A percentile compares a stretch with the other conserved stretches of the same genome.
Conservation (phyloP, 2,888 invertebrate genomes). For the Punctoribates punctum region DNA sequence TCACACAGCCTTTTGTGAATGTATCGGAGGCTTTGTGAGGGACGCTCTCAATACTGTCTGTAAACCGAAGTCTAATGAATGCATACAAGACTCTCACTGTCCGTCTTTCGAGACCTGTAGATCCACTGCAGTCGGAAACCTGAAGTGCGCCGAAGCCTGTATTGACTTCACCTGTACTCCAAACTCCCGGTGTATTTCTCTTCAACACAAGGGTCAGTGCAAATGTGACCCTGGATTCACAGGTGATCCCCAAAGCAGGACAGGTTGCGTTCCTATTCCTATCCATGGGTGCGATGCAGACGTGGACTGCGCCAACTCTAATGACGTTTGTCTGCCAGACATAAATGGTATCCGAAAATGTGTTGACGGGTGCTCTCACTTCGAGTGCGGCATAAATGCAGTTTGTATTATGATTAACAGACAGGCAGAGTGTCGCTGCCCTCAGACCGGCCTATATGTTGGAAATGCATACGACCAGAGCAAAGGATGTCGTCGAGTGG, state of each 20-base stretch:
- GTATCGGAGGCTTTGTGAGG: constrained; percentile 47
- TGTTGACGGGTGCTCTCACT: constrained; percentile 67
- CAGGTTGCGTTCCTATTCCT: constrained; percentile 66
- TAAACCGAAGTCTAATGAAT: constrained; percentile 46
- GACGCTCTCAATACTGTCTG: constrained; percentile 46
- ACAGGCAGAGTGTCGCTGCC: constrained; percentile 82
- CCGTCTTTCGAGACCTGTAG: constrained; percentile 47
- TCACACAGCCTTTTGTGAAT: constrained; percentile 47
- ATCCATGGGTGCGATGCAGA: constrained; percentile 47
- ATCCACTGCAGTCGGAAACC: constrained; percentile 68
- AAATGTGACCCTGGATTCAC: constrained; percentile 76
- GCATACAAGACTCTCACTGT: constrained; percentile 47
- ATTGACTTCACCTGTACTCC: constrained; percentile 75
- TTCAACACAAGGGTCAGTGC: constrained; percentile 60
- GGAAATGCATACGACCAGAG: constrained; percentile 81
- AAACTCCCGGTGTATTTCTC: constrained; percentile 70
- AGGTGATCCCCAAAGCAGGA: constrained; percentile 84
- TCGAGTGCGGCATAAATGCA: constrained; percentile 78
- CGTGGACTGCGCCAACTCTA: constrained; percentile 57
- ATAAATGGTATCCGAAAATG: constrained; percentile 51
- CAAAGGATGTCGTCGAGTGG: constrained; percentile 50
- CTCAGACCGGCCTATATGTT: constrained; percentile 71
- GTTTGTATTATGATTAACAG: constrained; percentile 85
- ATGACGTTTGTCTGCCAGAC: constrained; percentile 72
- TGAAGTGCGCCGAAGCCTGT: constrained; percentile 74